Evolutionary conservation across 1,140 invertebrate genomes (phyloP).

Genomic region (Anagrus nilaparvatae): DNA sequence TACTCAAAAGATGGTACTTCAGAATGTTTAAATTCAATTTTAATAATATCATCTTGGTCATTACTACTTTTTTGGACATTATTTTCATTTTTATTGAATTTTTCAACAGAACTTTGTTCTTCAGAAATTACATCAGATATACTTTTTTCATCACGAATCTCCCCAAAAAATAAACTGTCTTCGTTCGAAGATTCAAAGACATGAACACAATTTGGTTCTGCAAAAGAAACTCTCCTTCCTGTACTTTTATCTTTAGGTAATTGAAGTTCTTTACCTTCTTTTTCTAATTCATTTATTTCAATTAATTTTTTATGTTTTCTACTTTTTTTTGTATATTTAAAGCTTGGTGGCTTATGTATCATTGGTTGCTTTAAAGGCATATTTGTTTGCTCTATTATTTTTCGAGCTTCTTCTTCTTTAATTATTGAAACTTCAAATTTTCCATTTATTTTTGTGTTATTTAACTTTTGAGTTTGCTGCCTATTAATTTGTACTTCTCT

Average conservation of each 20-base stretch:
- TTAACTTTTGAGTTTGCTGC: neutral
- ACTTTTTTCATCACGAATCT: too few relatives aligned
- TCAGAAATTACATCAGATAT: neutral
- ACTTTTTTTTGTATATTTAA: neutral
- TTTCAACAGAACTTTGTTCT: neutral
- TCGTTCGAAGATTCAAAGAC: slow-evolving; percentile 13
- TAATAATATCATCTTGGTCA: slow-evolving; percentile 18
- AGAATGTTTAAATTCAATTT: slow-evolving; percentile 30
- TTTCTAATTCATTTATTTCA: neutral
- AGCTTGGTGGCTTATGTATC: neutral
- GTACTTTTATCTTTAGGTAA: neutral
- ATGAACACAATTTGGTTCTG: slow-evolving; percentile 10
- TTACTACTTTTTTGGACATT: slow-evolving; percentile 10
- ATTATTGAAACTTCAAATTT: slow-evolving; percentile 14
- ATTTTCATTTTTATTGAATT: neutral
- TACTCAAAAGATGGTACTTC: slow-evolving; percentile 2
- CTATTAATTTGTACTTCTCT: neutral
- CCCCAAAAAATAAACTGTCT: slow-evolving; percentile 9
- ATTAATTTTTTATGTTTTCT: neutral
- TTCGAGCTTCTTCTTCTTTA: slow-evolving; percentile 7
- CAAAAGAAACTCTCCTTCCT: slow-evolving; percentile 21
- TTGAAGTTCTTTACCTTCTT: neutral
- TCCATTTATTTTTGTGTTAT: slow-evolving; percentile 2
- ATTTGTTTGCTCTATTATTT: neutral
- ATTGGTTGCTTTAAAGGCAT: too few relatives aligned